A percentile compares a stretch with the other conserved stretches of the same genome.
Conservation (phyloP, 2,888 invertebrate genomes). For the Marasmarcha lunaedactyla region DNA sequence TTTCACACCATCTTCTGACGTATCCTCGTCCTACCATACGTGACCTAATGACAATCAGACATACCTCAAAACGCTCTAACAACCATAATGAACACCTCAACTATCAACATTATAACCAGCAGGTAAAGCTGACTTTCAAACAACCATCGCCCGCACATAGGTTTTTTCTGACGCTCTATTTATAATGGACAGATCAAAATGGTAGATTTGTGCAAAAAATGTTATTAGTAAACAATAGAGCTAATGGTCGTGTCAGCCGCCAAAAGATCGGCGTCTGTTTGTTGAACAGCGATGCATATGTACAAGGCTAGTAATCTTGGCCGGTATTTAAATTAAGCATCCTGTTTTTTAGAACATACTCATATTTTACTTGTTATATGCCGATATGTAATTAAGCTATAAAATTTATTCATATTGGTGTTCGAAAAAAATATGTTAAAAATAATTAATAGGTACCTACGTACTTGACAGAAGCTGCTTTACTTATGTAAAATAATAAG, state of each 20-base stretch:
- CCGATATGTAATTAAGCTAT: no score
- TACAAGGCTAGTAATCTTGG: no score
- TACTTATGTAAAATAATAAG: no score
- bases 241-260: slow-evolving; percentile 21
- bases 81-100: not conserved
- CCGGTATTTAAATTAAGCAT: no score
- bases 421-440: no score
- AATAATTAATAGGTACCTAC: no score
- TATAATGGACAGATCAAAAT: slow-evolving; percentile 30
- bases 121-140: slow-evolving; percentile 21
- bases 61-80: not conserved
- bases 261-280: slow-evolving; percentile 10
- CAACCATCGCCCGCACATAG: no score
- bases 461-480: no score
- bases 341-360: no score
- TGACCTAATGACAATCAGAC: slow-evolving; percentile 21
- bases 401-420: no score
- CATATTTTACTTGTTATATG: no score
- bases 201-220: slow-evolving; percentile 35
- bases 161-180: no score
- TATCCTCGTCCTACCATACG: slow-evolving; percentile 37
- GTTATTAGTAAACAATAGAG: slow-evolving; percentile 38
- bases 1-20: slow-evolving; percentile 57
- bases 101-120: slow-evolving; percentile 20
- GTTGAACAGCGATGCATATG: not conserved